Evolutionary conservation across 1,140 invertebrate genomes (phyloP).

Genomic region (Eueides isabella): DNA sequence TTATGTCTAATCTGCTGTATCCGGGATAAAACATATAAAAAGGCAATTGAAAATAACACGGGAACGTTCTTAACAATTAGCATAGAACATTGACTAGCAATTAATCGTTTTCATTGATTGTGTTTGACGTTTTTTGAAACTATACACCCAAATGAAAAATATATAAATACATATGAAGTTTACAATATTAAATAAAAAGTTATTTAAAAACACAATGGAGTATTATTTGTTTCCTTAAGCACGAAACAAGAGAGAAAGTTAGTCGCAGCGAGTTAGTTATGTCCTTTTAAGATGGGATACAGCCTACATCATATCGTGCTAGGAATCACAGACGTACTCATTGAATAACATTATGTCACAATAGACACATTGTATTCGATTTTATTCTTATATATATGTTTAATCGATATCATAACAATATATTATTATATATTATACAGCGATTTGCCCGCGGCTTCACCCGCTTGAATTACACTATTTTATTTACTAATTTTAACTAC

Average conservation of each 20-base stretch:
- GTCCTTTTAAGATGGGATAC: slow-evolving; percentile 46
- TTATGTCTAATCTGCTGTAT: no score
- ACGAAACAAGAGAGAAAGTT: slow-evolving; percentile 45
- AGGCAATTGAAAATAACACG: no score
- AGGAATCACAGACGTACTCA: slow-evolving; percentile 29
- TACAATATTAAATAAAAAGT: not conserved
- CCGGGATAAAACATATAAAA: no score
- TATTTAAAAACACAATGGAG: not conserved
- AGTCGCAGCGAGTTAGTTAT: slow-evolving; percentile 44
- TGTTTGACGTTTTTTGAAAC: no score
- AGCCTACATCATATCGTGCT: slow-evolving; percentile 34
- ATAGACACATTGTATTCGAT: slow-evolving; percentile 38
- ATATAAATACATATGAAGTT: not conserved
- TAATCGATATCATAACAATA: not conserved
- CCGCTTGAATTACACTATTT: no score
- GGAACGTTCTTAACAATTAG: no score
- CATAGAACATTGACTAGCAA: no score
- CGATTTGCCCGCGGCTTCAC: no score
- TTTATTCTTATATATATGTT: slow-evolving; percentile 17
- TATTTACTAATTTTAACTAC: no score
- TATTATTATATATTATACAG: not conserved
- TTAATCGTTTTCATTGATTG: no score
- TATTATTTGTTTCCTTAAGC: not conserved
- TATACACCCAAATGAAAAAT: no score
- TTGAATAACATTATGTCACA: slow-evolving; percentile 44